Percentiles rank a stretch among this genome's conserved stretches.
phyloP scores from a whole-genome alignment of 2,113 vertebrate genomes.

The Sialia sialis region DNA sequence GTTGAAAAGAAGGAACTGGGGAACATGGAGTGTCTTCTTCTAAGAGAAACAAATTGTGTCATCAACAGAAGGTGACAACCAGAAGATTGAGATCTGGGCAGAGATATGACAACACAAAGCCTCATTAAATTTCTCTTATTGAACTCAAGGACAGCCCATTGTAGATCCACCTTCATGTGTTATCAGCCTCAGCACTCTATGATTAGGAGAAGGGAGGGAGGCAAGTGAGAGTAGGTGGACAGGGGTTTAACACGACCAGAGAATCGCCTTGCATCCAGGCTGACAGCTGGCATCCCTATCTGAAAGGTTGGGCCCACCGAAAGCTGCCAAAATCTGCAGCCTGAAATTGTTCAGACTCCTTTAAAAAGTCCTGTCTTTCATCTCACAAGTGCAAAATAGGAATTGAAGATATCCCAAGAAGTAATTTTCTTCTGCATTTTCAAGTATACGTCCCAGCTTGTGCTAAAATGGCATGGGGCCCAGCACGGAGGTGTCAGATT shows the following conservation, averaged over 20 bases:
- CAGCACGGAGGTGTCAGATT: conserved; percentile 37
- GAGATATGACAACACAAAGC: neutral
- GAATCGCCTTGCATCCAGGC: neutral
- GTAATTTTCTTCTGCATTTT: conserved; percentile 28
- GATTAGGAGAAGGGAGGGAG: neutral
- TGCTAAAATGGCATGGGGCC: conserved; percentile 28
- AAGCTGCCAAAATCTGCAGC: conserved; percentile 33
- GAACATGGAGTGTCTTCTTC: neutral
- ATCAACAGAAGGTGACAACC: neutral
- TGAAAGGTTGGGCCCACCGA: conserved; percentile 2
- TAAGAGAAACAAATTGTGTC: neutral
- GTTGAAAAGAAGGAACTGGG: neutral
- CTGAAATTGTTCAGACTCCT: conserved; percentile 41
- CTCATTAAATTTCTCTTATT: neutral
- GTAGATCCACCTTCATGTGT: neutral
- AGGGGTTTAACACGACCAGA: neutral
- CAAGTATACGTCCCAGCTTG: neutral
- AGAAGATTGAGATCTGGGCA: neutral
- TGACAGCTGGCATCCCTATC: conserved; percentile 21
- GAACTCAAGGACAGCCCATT: neutral
- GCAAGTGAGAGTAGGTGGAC: neutral
- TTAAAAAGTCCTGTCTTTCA: conserved; percentile 39
- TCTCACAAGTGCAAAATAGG: conserved; percentile 29
- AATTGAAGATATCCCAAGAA: conserved; percentile 44
- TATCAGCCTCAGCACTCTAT: neutral